Conservation (phyloP, 2,113 vertebrate genomes). For the Delphinus delphis region DNA sequence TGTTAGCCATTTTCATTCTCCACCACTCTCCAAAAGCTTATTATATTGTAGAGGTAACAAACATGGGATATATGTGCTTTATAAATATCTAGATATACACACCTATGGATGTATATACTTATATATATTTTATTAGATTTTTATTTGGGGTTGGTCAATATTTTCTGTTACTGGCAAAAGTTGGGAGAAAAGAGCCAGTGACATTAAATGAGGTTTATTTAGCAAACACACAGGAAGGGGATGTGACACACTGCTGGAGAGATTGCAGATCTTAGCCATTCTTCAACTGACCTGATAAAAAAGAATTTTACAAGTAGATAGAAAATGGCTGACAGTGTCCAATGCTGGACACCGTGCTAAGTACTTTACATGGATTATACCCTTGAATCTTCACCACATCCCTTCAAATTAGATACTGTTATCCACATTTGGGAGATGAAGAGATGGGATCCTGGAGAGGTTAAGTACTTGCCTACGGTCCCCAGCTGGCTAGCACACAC, state of each 20-base stretch:
- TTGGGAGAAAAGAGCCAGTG: not conserved
- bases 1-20: not conserved
- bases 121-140: not conserved
- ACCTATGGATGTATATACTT: not conserved
- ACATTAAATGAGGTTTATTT: slow-evolving; percentile 34
- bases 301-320: not conserved
- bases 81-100: not conserved
- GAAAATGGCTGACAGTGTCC: not conserved
- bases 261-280: not conserved
- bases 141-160: not conserved
- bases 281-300: slow-evolving; percentile 39
- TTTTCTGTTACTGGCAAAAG: slow-evolving; percentile 33
- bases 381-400: not conserved
- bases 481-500: not conserved
- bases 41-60: not conserved
- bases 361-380: not conserved
- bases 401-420: not conserved
- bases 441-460: not conserved
- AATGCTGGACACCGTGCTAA: not conserved
- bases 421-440: not conserved
- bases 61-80: not conserved
- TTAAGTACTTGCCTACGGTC: not conserved
- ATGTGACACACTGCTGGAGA: not conserved
- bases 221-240: not conserved
- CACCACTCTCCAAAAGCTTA: not conserved